Conservation (phyloP, 2,888 invertebrate species). For the Oscheius sp. region DNA sequence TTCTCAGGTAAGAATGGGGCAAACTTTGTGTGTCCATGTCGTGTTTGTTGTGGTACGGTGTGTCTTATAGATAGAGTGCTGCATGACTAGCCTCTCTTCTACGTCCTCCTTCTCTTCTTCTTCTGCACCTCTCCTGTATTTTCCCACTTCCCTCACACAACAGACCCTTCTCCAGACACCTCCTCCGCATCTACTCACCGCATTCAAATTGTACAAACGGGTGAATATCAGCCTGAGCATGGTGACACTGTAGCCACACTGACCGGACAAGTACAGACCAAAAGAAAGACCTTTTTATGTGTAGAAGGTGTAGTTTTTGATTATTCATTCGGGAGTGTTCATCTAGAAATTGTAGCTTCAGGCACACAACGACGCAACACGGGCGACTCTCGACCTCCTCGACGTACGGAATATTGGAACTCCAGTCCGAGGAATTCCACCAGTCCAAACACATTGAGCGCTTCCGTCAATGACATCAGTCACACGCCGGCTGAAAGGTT, state of each 20-base stretch:
- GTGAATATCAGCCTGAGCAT: background rate
- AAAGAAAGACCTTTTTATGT: too few relatives aligned
- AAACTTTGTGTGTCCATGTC: too few relatives aligned
- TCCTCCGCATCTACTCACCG: background rate
- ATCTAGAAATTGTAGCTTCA: too few relatives aligned
- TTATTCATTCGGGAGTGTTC: too few relatives aligned
- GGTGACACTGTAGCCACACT: too few relatives aligned
- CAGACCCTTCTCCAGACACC: background rate
- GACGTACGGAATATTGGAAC: constrained; percentile 16
- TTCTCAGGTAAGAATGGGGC: background rate
- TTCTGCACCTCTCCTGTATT: background rate
- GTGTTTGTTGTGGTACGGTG: too few relatives aligned
- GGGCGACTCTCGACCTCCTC: background rate
- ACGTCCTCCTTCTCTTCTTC: background rate
- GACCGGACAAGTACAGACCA: too few relatives aligned
- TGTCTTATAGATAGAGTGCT: too few relatives aligned
- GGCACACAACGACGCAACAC: constrained; percentile 14
- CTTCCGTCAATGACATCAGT: constrained; percentile 17
- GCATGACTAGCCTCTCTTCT: background rate
- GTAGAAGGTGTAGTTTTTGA: too few relatives aligned
- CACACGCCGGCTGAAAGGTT: constrained; percentile 12
- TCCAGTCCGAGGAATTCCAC: background rate
- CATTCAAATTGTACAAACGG: constrained; percentile 11
- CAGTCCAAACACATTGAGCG: constrained; percentile 14
- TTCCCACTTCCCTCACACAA: background rate